Percentiles rank a stretch among this genome's conserved stretches.
phyloP scores from a whole-genome alignment of 2,113 vertebrate genomes.

The Madoqua kirkii region DNA sequence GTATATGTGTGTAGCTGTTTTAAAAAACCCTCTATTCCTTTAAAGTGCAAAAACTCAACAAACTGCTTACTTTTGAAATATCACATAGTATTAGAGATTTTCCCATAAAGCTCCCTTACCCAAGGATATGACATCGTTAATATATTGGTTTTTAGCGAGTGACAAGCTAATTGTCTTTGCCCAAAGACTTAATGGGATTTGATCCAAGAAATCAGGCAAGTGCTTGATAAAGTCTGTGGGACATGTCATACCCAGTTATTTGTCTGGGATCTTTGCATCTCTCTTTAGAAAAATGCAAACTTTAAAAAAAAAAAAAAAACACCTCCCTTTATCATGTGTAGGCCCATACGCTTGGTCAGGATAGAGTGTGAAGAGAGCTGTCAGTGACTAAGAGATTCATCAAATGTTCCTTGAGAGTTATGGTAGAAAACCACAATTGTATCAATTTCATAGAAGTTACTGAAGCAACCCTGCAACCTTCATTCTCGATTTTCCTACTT shows the following conservation, averaged over 20 bases:
- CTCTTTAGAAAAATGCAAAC: background rate
- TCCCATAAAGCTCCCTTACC: background rate
- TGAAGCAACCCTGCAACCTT: constrained; percentile 46
- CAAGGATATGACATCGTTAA: background rate
- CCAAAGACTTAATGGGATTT: background rate
- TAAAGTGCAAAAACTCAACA: background rate
- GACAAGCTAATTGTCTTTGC: background rate
- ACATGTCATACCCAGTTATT: background rate
- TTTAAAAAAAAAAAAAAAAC: background rate
- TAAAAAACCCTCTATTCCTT: background rate
- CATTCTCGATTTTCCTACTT: constrained; percentile 48
- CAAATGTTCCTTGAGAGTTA: background rate
- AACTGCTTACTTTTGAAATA: background rate
- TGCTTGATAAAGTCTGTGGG: background rate
- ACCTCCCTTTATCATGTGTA: background rate
- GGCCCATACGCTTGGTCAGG: background rate
- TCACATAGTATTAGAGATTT: background rate
- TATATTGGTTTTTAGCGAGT: background rate
- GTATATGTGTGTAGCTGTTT: background rate
- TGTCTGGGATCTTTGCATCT: background rate
- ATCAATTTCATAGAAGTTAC: constrained; percentile 47
- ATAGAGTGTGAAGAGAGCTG: background rate
- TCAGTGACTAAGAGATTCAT: background rate
- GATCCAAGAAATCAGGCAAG: background rate
- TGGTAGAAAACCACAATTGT: background rate